Conservation (phyloP, 2,113 vertebrate genomes). For the Acrocephalus arundinaceus region DNA sequence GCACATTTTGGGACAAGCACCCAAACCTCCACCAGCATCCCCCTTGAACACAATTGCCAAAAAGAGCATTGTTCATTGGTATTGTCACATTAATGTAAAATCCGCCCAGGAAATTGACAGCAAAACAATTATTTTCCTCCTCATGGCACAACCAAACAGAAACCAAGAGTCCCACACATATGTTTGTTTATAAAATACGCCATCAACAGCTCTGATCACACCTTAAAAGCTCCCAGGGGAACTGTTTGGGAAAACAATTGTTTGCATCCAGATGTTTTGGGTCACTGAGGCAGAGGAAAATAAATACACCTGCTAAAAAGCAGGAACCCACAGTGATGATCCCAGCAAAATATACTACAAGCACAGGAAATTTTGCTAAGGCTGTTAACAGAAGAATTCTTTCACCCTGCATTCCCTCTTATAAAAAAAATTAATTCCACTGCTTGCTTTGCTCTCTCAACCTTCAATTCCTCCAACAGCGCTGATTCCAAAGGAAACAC, state of each 20-base stretch:
- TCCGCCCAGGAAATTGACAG: not conserved
- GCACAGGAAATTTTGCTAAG: not conserved
- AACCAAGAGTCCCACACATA: not conserved
- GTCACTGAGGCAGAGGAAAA: not conserved
- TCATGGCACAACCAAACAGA: not conserved
- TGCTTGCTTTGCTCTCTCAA: not conserved
- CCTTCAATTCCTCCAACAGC: not conserved
- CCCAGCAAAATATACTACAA: not conserved
- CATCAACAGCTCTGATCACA: not conserved
- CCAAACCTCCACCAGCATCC: not conserved
- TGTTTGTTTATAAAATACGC: not conserved
- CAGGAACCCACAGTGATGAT: not conserved
- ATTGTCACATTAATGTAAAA: accelerated
- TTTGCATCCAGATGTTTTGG: not conserved
- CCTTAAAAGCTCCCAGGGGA: not conserved
- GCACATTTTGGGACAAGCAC: not conserved
- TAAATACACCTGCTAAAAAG: not conserved
- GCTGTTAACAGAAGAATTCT: not conserved
- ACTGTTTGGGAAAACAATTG: not conserved
- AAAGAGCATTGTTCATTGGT: not conserved
- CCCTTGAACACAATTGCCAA: not conserved
- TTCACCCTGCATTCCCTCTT: not conserved
- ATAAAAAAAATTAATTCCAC: not conserved
- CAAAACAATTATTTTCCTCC: not conserved
- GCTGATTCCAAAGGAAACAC: not conserved